Evolutionary conservation across 2,113 vertebrate genomes (phyloP).

Genomic region (Polypterus bichir): DNA sequence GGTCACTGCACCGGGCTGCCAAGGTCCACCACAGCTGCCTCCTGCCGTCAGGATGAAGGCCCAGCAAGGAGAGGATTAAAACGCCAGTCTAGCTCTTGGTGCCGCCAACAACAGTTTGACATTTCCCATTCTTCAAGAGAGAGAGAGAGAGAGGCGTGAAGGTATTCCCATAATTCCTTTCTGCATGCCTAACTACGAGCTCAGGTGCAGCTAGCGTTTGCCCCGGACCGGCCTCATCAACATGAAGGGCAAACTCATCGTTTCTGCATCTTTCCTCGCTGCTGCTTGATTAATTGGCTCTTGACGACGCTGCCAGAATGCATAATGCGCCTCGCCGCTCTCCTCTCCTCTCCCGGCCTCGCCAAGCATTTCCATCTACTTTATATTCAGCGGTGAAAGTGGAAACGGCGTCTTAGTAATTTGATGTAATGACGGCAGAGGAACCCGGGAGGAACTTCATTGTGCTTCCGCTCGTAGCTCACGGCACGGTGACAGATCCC

Average conservation of each 20-base stretch:
- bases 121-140: constrained; percentile 68
- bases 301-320: constrained; percentile 75
- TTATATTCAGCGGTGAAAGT: constrained; percentile 75
- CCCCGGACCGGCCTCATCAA: constrained; percentile 96
- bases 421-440: constrained; percentile 77
- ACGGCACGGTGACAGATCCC: background rate
- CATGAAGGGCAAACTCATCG: constrained; percentile 98
- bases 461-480: background rate
- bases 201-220: constrained; percentile 94
- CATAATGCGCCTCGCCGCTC: constrained; percentile 58
- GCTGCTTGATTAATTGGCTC: constrained; percentile 97
- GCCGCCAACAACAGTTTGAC: constrained; percentile 61
- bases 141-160: constrained; percentile 69
- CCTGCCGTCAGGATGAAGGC: background rate
- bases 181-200: constrained; percentile 89
- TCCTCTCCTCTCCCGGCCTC: constrained; percentile 26
- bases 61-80: constrained; percentile 51
- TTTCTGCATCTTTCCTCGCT: constrained; percentile 89
- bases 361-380: constrained; percentile 73
- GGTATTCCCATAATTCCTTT: constrained; percentile 93
- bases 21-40: too few species aligned
- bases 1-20: too few species aligned
- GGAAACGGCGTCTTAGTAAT: constrained; percentile 64
- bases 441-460: background rate
- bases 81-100: background rate